These are phyloP conservation scores for Homarus gammarus DNA, from an alignment of 2,888 invertebrate species.

Conservation along the genomic window DNA sequence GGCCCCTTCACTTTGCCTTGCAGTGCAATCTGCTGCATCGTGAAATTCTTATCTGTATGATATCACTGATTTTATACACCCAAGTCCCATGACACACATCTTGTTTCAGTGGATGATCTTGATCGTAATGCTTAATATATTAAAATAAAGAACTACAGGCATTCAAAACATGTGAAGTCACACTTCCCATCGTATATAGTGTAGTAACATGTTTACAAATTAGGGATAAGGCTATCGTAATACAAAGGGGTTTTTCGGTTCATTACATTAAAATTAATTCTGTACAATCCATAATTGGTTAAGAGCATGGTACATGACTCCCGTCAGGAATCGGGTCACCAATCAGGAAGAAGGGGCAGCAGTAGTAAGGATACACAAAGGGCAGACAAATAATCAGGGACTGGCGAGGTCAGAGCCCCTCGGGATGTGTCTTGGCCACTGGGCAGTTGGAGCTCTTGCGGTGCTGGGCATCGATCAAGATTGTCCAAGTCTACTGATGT, in stretches of 20 bases:
- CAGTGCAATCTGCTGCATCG: too few species aligned
- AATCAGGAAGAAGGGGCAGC: constrained; percentile 9
- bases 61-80: too few species aligned
- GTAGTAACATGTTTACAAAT: too few species aligned
- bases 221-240: neutral
- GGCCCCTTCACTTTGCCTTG: too few species aligned
- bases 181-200: too few species aligned
- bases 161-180: too few species aligned
- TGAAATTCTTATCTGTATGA: too few species aligned
- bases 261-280: constrained; percentile 3
- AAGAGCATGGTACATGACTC: neutral
- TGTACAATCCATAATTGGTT: neutral
- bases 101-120: too few species aligned
- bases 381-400: neutral
- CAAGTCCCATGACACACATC: too few species aligned
- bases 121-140: too few species aligned
- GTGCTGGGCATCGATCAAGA: constrained; percentile 85
- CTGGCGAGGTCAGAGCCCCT: neutral
- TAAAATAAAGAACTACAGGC: too few species aligned
- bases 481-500: constrained; percentile 84
- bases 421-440: constrained; percentile 34
- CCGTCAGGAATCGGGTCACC: constrained; percentile 14
- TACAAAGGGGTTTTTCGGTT: neutral
- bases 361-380: neutral
- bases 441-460: constrained; percentile 58